Percentiles rank a stretch among this genome's conserved stretches.
Conservation (phyloP, 2,888 invertebrate genomes). For the Limnephilus marmoratus region DNA sequence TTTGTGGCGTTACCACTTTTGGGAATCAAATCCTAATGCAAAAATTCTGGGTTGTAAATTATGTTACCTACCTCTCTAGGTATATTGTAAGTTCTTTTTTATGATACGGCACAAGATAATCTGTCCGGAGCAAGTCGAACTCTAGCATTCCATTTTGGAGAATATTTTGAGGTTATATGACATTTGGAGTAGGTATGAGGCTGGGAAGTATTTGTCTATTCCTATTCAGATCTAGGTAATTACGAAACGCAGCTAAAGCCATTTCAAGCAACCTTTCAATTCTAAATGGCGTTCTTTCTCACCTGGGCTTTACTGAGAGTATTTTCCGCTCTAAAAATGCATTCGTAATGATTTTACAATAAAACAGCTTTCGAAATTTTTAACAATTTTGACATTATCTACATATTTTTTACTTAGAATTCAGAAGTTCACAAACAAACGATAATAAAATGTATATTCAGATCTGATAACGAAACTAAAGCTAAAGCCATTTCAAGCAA, state of each 20-base stretch:
- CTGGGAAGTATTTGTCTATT: background rate
- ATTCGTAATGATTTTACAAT: background rate
- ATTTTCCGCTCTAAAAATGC: background rate
- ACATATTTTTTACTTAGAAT: background rate
- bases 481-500: background rate
- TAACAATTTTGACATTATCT: background rate
- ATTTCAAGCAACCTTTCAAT: background rate
- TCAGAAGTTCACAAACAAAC: too few species aligned
- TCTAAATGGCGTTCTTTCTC: background rate
- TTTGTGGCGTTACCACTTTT: background rate
- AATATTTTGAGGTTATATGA: too few species aligned
- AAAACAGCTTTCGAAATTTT: too few species aligned
- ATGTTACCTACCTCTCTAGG: too few species aligned
- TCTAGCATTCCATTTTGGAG: background rate
- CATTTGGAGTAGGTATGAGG: too few species aligned
- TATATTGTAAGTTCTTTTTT: too few species aligned
- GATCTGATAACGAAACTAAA: background rate
- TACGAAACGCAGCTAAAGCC: background rate
- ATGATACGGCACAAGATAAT: too few species aligned
- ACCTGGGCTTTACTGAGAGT: too few species aligned
- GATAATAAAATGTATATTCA: background rate
- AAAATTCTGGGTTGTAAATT: background rate
- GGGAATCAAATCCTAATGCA: background rate
- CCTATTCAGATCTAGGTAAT: background rate
- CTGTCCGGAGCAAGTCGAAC: too few species aligned